Percentiles rank a stretch among this genome's conserved stretches.
Evolutionary conservation across 2,113 vertebrate genomes (phyloP).

Genomic region (Chloroceryle aenea): DNA sequence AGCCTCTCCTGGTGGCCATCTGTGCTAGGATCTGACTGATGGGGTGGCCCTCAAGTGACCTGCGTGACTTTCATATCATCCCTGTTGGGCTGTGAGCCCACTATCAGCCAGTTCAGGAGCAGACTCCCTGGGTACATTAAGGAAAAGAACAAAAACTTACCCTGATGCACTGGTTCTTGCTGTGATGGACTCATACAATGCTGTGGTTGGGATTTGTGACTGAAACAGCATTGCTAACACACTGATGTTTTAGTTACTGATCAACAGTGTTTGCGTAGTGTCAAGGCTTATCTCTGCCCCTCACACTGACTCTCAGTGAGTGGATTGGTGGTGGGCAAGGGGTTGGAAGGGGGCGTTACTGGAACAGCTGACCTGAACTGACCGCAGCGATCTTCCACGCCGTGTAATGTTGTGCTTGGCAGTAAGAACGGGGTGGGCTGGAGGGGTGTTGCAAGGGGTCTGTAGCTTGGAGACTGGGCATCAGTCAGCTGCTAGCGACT

Average conservation of each 20-base stretch:
- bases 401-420: neutral
- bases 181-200: neutral
- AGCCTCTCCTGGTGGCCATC: neutral
- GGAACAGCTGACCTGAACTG: neutral
- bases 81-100: neutral
- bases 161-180: neutral
- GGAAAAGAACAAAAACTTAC: neutral
- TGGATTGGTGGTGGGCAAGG: neutral
- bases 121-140: neutral
- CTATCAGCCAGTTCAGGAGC: neutral
- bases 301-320: fast-evolving
- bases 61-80: neutral
- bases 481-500: neutral
- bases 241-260: fast-evolving
- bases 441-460: neutral
- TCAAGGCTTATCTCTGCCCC: neutral
- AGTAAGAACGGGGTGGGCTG: neutral
- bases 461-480: neutral
- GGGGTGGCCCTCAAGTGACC: neutral
- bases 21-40: neutral
- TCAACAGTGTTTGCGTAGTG: neutral
- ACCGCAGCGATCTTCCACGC: neutral
- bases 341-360: neutral
- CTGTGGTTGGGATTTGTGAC: neutral
- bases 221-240: fast-evolving